Evolutionary conservation across 2,113 vertebrate species (phyloP).

Genomic region (Lepisosteus oculatus): DNA sequence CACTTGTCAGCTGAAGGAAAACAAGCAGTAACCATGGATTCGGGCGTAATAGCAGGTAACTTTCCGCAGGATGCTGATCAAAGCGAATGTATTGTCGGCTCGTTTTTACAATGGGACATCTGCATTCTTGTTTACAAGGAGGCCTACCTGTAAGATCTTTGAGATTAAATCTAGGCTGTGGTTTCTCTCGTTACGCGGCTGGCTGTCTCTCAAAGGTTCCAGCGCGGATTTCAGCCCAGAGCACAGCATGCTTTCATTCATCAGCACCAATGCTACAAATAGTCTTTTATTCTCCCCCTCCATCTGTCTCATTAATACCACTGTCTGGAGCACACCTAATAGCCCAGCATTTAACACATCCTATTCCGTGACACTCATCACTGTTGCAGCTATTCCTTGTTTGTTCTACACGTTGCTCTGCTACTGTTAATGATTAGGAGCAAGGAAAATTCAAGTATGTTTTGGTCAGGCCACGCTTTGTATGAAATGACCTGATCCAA

Average conservation of each 20-base stretch:
- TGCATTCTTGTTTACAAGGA: background rate
- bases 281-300: background rate
- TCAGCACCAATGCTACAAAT: background rate
- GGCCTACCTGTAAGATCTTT: background rate
- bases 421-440: too few species aligned
- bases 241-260: background rate
- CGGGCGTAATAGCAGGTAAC: background rate
- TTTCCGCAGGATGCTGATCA: background rate
- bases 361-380: too few species aligned
- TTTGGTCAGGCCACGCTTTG: too few species aligned
- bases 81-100: background rate
- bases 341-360: too few species aligned
- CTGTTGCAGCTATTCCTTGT: too few species aligned
- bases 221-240: background rate
- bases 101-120: background rate
- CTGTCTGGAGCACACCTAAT: too few species aligned
- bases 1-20: too few species aligned
- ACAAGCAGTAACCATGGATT: background rate
- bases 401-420: too few species aligned
- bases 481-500: too few species aligned
- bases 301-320: too few species aligned
- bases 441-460: too few species aligned
- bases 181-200: background rate
- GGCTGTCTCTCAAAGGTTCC: background rate
- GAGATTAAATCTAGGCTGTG: background rate